phyloP scores from a whole-genome alignment of 2,888 invertebrate genomes.

The Hylaea fasciaria region DNA sequence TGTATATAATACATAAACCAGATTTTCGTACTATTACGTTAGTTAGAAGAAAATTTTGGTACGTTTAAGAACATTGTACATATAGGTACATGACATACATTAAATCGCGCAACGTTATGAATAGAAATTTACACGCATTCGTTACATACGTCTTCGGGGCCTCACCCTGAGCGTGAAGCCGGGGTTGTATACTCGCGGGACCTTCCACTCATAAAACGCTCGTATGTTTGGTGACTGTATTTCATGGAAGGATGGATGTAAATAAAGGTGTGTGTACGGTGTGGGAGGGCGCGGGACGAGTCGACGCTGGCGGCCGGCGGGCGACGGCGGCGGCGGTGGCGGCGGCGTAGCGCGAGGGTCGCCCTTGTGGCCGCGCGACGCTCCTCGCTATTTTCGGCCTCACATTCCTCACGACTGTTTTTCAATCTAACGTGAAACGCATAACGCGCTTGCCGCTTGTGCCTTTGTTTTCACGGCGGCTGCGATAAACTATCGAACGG shows the following conservation, averaged over 20 bases:
- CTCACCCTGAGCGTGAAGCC: constrained; percentile 55
- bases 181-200: constrained; percentile 59
- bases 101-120: constrained; percentile 8
- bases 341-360: constrained; percentile 67
- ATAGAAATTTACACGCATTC: constrained; percentile 26
- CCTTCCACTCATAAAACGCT: constrained; percentile 67
- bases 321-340: constrained; percentile 45
- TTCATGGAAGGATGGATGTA: constrained; percentile 74
- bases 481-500: constrained; percentile 54
- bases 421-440: constrained; percentile 83
- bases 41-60: too few relatives aligned
- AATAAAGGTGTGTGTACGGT: constrained; percentile 74
- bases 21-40: too few relatives aligned
- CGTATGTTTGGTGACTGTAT: constrained; percentile 60
- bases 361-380: constrained; percentile 81
- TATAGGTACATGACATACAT: neutral
- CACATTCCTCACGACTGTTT: constrained; percentile 83
- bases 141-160: constrained; percentile 42
- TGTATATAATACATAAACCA: too few relatives aligned
- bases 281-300: constrained; percentile 46
- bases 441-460: constrained; percentile 77
- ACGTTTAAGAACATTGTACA: neutral
- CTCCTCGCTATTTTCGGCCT: constrained; percentile 82
- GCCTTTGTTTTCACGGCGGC: constrained; percentile 72
- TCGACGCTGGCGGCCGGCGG: constrained; percentile 41